Conservation (phyloP, 2,113 vertebrate genomes). For the Capricornis sumatraensis region DNA sequence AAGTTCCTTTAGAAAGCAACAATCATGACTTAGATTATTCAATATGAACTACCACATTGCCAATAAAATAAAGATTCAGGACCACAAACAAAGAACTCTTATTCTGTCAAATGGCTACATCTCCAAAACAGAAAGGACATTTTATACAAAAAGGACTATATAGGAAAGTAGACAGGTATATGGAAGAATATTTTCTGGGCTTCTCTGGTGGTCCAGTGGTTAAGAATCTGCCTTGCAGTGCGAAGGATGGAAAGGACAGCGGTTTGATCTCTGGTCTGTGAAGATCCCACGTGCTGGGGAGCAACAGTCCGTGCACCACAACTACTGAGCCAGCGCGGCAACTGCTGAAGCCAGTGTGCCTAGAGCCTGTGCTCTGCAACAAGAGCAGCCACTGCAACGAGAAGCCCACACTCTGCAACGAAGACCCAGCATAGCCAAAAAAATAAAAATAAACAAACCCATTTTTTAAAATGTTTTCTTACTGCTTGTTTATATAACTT, state of each 20-base stretch:
- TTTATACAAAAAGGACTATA: background rate
- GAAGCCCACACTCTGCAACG: background rate
- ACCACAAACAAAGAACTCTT: background rate
- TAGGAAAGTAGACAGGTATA: background rate
- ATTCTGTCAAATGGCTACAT: background rate
- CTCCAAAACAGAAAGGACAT: background rate
- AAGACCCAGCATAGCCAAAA: background rate
- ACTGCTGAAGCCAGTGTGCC: background rate
- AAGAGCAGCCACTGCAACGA: background rate
- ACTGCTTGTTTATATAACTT: background rate
- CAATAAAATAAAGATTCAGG: background rate
- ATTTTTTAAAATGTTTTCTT: background rate
- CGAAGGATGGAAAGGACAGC: background rate
- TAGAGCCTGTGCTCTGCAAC: background rate
- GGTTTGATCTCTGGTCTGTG: background rate
- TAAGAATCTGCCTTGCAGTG: background rate
- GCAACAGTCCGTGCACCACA: background rate
- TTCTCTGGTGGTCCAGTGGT: background rate
- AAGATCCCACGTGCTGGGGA: background rate
- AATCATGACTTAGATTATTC: constrained; percentile 1
- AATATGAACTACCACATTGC: background rate
- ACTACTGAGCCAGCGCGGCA: background rate
- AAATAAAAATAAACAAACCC: background rate
- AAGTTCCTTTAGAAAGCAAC: constrained; percentile 6
- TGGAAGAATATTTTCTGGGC: background rate